phyloP scores from a whole-genome alignment of 2,113 vertebrate genomes.

The Bos indicus region DNA sequence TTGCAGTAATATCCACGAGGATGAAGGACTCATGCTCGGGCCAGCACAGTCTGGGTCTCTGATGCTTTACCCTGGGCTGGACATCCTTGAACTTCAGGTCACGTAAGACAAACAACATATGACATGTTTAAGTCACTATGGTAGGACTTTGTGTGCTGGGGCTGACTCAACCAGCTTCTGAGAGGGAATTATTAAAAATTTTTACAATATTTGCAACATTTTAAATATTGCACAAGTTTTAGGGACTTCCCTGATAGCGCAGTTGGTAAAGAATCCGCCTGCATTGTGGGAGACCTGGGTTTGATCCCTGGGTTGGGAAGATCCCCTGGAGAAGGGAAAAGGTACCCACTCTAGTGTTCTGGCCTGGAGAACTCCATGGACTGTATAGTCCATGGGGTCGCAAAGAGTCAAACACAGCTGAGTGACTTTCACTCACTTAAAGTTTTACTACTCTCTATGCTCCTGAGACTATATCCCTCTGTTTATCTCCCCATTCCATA shows the following conservation, averaged over 20 bases:
- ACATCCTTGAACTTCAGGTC: neutral
- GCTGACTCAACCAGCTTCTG: neutral
- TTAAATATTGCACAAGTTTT: neutral
- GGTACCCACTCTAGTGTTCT: neutral
- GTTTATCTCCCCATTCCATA: accelerated
- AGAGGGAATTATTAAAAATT: neutral
- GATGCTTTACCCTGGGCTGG: too few species aligned
- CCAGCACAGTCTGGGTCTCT: neutral
- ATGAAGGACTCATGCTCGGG: neutral
- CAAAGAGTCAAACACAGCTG: neutral
- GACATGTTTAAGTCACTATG: neutral
- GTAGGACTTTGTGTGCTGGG: neutral
- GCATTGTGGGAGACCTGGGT: neutral
- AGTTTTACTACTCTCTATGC: neutral
- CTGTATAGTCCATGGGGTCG: accelerated
- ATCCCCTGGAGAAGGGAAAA: neutral
- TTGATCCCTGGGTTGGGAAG: neutral
- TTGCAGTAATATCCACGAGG: neutral
- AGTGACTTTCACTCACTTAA: neutral
- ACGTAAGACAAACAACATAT: neutral
- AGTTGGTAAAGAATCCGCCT: neutral
- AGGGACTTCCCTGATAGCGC: neutral
- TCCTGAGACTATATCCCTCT: neutral
- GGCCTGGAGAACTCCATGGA: neutral
- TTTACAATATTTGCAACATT: neutral